Conservation (phyloP, 2,888 invertebrate species). For the Pseudolycoriella hygida region DNA sequence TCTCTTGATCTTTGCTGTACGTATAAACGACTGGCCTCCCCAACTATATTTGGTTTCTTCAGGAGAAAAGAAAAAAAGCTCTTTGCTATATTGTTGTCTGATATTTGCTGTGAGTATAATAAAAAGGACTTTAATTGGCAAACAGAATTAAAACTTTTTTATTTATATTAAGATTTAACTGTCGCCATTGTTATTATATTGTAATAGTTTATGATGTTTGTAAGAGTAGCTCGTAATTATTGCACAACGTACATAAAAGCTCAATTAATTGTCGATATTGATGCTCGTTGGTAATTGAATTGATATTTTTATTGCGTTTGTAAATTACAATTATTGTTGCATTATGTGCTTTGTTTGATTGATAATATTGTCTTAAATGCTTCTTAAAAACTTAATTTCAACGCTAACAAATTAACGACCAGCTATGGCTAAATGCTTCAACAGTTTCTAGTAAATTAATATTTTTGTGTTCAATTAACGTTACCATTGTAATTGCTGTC, state of each 20-base stretch:
- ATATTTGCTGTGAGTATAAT: neutral
- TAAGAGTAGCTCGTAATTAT: no score
- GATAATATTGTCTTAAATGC: neutral
- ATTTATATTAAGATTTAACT: slow-evolving; percentile 5
- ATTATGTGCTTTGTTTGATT: neutral
- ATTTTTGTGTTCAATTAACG: no score
- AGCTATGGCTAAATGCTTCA: no score
- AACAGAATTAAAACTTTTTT: slow-evolving; percentile 5
- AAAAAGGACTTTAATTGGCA: neutral
- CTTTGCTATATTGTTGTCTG: neutral
- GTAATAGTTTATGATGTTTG: neutral
- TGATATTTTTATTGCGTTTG: neutral
- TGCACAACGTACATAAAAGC: neutral
- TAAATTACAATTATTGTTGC: neutral
- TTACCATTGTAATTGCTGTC: no score
- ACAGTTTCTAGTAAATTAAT: no score
- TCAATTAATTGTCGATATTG: neutral
- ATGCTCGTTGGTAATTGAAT: neutral
- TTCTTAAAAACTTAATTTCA: no score
- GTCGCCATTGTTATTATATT: slow-evolving; percentile 4
- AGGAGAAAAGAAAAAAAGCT: neutral
- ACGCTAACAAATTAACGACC: no score
- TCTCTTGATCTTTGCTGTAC: no score
- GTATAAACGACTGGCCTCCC: no score
- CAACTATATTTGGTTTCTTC: no score